Percentiles rank a stretch among this genome's conserved stretches.
Conservation (phyloP, 2,113 vertebrate species). For the Osmerus mordax region DNA sequence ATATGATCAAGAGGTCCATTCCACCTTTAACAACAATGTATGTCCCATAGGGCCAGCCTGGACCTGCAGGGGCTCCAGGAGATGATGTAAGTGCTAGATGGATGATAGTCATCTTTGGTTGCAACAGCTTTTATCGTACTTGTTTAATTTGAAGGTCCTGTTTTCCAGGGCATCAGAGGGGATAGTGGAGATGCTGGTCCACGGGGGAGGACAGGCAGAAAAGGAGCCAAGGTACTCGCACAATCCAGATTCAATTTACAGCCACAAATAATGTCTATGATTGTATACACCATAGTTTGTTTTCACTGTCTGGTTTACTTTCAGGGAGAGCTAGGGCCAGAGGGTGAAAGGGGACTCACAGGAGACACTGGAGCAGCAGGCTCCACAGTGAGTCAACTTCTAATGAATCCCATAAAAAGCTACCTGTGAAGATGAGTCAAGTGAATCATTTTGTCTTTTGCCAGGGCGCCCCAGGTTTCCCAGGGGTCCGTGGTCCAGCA, state of each 20-base stretch:
- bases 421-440: neutral
- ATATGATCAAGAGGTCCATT: no score
- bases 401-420: neutral
- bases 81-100: slow-evolving; percentile 19
- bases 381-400: slow-evolving; percentile 21
- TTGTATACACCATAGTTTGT: neutral
- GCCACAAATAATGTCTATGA: neutral
- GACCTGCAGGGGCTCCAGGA: slow-evolving; percentile 17
- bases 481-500: slow-evolving; percentile 29
- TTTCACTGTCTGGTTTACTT: neutral
- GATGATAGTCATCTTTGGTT: neutral
- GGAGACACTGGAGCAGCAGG: slow-evolving; percentile 29
- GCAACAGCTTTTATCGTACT: no score
- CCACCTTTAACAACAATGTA: neutral
- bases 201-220: slow-evolving; percentile 22
- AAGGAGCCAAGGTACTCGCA: slow-evolving; percentile 36
- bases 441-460: neutral
- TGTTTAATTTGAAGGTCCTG: neutral
- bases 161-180: slow-evolving; percentile 37
- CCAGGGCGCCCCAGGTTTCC: slow-evolving; percentile 40
- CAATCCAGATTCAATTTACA: neutral
- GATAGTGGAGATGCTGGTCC: slow-evolving; percentile 28
- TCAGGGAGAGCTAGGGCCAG: slow-evolving; percentile 33
- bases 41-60: slow-evolving; percentile 22
- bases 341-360: slow-evolving; percentile 26